Conservation (phyloP, 2,113 vertebrate genomes). For the Heterocephalus glaber region DNA sequence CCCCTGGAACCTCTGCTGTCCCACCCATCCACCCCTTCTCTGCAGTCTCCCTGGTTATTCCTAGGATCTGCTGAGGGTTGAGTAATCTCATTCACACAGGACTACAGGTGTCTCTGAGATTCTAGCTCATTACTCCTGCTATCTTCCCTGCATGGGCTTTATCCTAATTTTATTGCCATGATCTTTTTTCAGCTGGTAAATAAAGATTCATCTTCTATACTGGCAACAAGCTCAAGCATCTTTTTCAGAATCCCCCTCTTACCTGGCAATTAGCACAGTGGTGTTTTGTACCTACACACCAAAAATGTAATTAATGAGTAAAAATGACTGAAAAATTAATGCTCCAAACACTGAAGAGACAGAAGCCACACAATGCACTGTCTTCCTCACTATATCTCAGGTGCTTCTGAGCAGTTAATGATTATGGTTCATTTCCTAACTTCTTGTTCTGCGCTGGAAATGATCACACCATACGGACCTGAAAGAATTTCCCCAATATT, state of each 20-base stretch:
- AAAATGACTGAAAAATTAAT: background rate
- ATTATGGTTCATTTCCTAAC: background rate
- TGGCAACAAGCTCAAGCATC: background rate
- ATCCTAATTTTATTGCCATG: background rate
- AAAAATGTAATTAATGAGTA: background rate
- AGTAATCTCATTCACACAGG: background rate
- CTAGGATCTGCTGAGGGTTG: background rate
- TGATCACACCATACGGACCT: too few relatives aligned
- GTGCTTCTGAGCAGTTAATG: too few relatives aligned
- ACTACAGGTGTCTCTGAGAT: background rate
- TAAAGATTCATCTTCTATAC: background rate
- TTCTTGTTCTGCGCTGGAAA: background rate
- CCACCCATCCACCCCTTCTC: background rate
- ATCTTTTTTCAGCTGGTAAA: background rate
- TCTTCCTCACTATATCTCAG: background rate
- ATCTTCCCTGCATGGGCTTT: background rate
- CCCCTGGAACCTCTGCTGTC: background rate
- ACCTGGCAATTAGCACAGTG: background rate
- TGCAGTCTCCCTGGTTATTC: background rate
- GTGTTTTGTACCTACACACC: too few relatives aligned
- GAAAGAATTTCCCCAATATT: too few relatives aligned
- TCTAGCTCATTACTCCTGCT: too few relatives aligned
- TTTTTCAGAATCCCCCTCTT: background rate
- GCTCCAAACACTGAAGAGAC: background rate
- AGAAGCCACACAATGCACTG: background rate